A percentile compares a stretch with the other conserved stretches of the same genome.
Evolutionary conservation across 2,888 invertebrate genomes (phyloP).

Genomic region (Cephonodes hylas): DNA sequence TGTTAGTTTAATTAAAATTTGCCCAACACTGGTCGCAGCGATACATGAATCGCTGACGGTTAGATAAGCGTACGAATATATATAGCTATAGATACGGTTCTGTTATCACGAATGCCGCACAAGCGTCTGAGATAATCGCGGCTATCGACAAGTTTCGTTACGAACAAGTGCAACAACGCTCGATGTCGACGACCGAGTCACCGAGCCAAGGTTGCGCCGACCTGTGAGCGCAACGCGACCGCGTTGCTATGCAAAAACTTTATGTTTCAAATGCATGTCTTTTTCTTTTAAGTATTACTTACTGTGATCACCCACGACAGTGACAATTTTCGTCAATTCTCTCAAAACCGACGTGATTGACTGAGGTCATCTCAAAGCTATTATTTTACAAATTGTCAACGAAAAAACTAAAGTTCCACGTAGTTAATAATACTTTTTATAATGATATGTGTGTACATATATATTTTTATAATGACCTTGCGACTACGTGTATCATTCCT

Average conservation of each 20-base stretch:
- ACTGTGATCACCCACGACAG: too few relatives aligned
- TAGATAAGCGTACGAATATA: neutral
- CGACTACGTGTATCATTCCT: too few relatives aligned
- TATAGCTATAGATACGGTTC: neutral
- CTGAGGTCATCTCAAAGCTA: too few relatives aligned
- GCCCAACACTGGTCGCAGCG: too few relatives aligned
- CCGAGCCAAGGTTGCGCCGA: constrained; percentile 27
- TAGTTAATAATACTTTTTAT: too few relatives aligned
- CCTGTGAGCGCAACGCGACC: neutral
- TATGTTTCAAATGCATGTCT: neutral
- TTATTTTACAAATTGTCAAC: too few relatives aligned
- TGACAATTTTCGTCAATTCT: too few relatives aligned
- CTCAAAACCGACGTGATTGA: too few relatives aligned
- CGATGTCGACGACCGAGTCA: constrained; percentile 31
- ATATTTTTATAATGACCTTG: too few relatives aligned
- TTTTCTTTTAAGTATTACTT: neutral
- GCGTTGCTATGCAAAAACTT: constrained; percentile 3
- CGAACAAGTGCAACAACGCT: constrained; percentile 14
- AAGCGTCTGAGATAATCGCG: neutral
- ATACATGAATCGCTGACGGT: neutral
- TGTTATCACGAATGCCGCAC: neutral
- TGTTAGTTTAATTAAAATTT: too few relatives aligned
- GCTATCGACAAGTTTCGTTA: neutral
- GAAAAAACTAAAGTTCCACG: too few relatives aligned
- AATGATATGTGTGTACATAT: too few relatives aligned